Percentiles rank a stretch among this genome's conserved stretches.
phyloP scores from a whole-genome alignment of 2,888 invertebrate genomes.

The Gasteruption jaculator region DNA sequence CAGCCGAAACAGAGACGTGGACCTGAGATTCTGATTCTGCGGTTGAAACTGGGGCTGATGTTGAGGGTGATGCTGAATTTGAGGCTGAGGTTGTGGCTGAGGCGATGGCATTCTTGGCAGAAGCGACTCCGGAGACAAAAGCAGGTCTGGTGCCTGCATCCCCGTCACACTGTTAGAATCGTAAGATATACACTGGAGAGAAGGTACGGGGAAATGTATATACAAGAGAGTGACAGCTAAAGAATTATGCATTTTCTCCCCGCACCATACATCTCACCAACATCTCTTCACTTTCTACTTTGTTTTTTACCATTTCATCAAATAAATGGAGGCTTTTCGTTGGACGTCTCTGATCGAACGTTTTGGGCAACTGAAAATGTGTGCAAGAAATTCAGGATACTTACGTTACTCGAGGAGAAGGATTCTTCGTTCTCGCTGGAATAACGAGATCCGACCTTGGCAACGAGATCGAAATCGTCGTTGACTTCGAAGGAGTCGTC shows the following conservation, averaged over 20 bases:
- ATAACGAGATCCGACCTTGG: no score
- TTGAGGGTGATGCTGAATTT: no score
- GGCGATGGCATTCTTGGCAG: slow-evolving; percentile 7
- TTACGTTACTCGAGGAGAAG: no score
- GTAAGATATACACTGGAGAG: slow-evolving; percentile 42
- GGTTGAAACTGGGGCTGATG: neutral
- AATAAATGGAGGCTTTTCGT: no score
- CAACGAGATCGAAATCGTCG: neutral
- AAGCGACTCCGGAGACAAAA: slow-evolving; percentile 24
- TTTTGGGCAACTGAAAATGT: neutral
- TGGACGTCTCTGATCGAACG: neutral
- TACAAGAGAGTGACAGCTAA: no score
- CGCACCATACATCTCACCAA: slow-evolving; percentile 29
- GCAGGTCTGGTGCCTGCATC: slow-evolving; percentile 44
- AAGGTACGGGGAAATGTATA: slow-evolving; percentile 36
- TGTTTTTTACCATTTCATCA: no score
- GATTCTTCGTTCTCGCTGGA: no score
- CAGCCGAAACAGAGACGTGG: no score
- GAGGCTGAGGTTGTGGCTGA: slow-evolving; percentile 4
- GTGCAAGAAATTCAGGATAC: no score
- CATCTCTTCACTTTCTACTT: slow-evolving; percentile 17
- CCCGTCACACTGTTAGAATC: slow-evolving; percentile 50
- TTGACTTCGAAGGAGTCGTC: neutral
- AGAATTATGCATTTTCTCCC: slow-evolving; percentile 26
- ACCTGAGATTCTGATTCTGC: neutral